phyloP scores from a whole-genome alignment of 2,113 vertebrate genomes.

The Uropsilus gracilis region DNA sequence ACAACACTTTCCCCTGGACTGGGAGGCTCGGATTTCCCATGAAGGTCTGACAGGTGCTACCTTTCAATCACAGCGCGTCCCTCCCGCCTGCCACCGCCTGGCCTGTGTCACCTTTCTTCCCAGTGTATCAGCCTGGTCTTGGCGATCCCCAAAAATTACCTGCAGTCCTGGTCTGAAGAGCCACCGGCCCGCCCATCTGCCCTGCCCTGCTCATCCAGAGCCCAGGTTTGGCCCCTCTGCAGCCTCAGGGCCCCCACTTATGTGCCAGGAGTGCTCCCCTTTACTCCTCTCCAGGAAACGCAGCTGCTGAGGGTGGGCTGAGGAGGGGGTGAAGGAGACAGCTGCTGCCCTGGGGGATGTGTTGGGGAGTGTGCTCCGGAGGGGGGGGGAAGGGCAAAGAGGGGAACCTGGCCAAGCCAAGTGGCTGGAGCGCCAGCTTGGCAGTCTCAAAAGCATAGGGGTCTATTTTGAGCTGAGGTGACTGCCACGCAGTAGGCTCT shows the following conservation, averaged over 20 bases:
- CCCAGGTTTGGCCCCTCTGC: neutral
- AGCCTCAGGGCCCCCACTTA: neutral
- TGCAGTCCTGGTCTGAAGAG: neutral
- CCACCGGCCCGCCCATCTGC: neutral
- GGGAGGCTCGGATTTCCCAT: constrained; percentile 76
- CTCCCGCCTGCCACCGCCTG: neutral
- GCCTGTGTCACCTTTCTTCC: neutral
- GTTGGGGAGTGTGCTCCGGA: neutral
- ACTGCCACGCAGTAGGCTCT: neutral
- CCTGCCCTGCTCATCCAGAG: neutral
- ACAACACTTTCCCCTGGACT: constrained; percentile 70
- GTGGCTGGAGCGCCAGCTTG: neutral
- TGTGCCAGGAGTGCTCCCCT: neutral
- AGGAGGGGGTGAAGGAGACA: neutral
- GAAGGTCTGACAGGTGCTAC: constrained; percentile 77
- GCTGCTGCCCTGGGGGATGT: neutral
- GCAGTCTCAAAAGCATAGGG: neutral
- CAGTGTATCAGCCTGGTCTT: neutral
- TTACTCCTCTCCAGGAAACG: neutral
- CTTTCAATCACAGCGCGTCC: constrained; percentile 75
- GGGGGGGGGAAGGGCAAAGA: neutral
- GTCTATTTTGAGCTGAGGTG: neutral
- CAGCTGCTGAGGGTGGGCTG: constrained; percentile 50
- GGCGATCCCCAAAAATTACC: neutral
- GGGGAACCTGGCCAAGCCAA: neutral